Percentiles rank a stretch among this genome's conserved stretches.
phyloP scores from a whole-genome alignment of 2,888 invertebrate genomes.

The Protophormia terraenovae region DNA sequence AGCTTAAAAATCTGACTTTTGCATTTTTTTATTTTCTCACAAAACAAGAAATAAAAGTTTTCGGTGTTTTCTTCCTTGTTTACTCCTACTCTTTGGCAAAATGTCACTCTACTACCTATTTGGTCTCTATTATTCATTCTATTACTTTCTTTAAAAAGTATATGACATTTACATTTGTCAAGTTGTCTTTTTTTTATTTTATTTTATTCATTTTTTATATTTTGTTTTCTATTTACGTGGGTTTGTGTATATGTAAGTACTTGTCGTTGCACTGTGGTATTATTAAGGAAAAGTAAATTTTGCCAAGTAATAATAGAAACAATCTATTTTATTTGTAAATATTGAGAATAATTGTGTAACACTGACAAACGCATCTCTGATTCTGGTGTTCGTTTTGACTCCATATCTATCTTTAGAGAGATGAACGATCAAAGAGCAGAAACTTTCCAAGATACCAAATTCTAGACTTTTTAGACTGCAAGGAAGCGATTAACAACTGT shows the following conservation, averaged over 20 bases:
- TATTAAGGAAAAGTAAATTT: background rate
- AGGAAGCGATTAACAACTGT: too few species aligned
- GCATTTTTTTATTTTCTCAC: slow-evolving; percentile 6
- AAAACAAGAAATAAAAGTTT: background rate
- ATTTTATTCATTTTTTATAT: slow-evolving; percentile 21
- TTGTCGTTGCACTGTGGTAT: background rate
- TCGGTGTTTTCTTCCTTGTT: background rate
- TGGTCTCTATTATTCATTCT: slow-evolving; percentile 11
- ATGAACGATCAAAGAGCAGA: too few species aligned
- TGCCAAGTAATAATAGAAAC: too few species aligned
- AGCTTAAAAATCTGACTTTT: slow-evolving; percentile 48
- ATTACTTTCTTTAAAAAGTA: slow-evolving; percentile 39
- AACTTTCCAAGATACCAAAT: too few species aligned
- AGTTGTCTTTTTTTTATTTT: slow-evolving; percentile 45
- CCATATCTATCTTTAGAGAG: too few species aligned
- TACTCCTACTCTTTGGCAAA: background rate
- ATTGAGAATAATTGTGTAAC: background rate
- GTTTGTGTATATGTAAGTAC: background rate
- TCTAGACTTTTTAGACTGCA: too few species aligned
- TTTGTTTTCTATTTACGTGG: background rate
- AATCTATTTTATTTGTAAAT: background rate
- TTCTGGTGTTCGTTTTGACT: too few species aligned
- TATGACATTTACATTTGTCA: slow-evolving; percentile 65
- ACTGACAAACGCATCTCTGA: too few species aligned
- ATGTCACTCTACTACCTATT: background rate